Percentiles rank a stretch among this genome's conserved stretches.
phyloP scores from a whole-genome alignment of 2,113 vertebrate genomes.

The Trogon surrucura region DNA sequence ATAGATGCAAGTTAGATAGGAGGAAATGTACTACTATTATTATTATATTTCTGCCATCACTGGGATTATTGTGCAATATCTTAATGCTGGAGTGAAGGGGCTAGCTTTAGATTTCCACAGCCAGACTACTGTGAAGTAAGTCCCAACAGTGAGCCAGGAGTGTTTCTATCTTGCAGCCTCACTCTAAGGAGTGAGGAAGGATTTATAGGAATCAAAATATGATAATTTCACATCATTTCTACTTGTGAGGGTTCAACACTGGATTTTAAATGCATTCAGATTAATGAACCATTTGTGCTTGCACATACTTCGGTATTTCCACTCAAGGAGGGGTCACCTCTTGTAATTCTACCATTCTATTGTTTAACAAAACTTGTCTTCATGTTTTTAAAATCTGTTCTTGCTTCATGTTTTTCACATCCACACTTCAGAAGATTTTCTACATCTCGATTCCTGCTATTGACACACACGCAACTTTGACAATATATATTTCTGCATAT shows the following conservation, averaged over 20 bases:
- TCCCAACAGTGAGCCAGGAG: not conserved
- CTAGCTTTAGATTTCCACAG: not conserved
- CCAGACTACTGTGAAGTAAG: not conserved
- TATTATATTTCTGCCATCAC: not conserved
- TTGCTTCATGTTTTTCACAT: not conserved
- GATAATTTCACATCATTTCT: not conserved
- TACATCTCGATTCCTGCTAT: not conserved
- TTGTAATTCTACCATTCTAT: not conserved
- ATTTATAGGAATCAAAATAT: not conserved
- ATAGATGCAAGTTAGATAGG: not conserved
- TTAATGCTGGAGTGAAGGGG: not conserved
- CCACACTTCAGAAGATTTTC: not conserved
- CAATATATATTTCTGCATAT: not conserved
- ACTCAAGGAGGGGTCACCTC: fast-evolving
- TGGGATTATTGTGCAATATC: not conserved
- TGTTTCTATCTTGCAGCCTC: not conserved
- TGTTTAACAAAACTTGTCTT: not conserved
- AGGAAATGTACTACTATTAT: not conserved
- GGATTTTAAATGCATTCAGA: not conserved
- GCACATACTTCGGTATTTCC: not conserved
- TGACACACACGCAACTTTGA: not conserved
- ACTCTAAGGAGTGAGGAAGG: not conserved
- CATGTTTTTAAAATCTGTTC: not conserved
- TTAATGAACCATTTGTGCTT: not conserved
- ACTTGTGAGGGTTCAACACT: not conserved